Evolutionary conservation across 2,113 vertebrate species (phyloP).

Genomic region (Chrysemys picta): DNA sequence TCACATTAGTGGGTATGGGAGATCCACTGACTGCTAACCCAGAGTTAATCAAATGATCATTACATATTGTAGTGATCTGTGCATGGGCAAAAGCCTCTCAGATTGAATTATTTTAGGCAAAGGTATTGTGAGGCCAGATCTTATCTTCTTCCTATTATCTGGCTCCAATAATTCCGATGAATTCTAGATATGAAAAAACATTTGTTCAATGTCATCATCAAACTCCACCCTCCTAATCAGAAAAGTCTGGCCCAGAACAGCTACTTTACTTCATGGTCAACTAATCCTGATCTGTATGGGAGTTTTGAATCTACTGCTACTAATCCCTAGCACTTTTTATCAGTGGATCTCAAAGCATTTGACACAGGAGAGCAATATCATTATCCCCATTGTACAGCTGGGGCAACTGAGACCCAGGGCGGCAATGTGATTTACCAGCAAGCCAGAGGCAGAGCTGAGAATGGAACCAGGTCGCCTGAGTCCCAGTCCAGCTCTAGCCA

Average conservation of each 20-base stretch:
- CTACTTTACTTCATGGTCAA: background rate
- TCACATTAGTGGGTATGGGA: background rate
- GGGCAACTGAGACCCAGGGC: background rate
- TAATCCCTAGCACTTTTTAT: background rate
- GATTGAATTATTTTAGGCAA: background rate
- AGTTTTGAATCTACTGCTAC: background rate
- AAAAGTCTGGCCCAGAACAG: background rate
- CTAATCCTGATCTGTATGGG: background rate
- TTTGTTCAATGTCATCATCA: background rate
- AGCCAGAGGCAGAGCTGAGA: background rate
- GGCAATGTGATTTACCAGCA: background rate
- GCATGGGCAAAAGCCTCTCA: background rate
- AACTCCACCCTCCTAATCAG: background rate
- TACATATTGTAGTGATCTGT: background rate
- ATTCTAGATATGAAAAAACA: background rate
- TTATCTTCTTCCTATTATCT: background rate
- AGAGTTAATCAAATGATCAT: background rate
- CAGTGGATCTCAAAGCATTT: background rate
- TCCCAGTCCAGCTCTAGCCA: background rate
- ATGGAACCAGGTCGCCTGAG: background rate
- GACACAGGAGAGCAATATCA: background rate
- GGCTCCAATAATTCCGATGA: background rate
- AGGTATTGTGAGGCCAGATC: background rate
- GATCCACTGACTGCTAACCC: background rate
- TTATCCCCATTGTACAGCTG: background rate